These are phyloP conservation scores for Bovichtus variegatus DNA, from an alignment of 2,797 vertebrate genomes.

Conservation along the genomic window DNA sequence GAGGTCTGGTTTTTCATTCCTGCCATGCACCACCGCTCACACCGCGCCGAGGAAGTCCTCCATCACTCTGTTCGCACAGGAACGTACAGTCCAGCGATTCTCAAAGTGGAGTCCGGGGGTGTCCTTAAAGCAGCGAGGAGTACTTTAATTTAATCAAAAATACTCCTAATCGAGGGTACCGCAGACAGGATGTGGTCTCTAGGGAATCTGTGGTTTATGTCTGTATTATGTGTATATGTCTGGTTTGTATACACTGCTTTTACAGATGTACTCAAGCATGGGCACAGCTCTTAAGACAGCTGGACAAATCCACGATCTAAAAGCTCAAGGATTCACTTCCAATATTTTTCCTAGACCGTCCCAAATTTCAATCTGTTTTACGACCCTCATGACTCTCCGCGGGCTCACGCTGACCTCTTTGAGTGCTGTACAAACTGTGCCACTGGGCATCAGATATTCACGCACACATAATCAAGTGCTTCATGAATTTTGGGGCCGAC, in stretches of 20 bases:
- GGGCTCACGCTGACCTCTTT: slow-evolving; percentile 23
- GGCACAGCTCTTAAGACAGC: not conserved
- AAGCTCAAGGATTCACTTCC: not conserved
- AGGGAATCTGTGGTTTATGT: slow-evolving; percentile 20
- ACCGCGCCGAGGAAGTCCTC: slow-evolving; percentile 66
- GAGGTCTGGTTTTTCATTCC: slow-evolving; percentile 85
- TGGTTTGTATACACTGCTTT: not conserved
- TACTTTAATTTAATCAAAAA: slow-evolving; percentile 11
- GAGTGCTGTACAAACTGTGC: not conserved
- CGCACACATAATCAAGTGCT: slow-evolving; percentile 40
- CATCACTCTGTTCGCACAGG: slow-evolving; percentile 24
- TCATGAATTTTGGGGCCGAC: slow-evolving; percentile 7
- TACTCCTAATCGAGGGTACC: slow-evolving; percentile 1
- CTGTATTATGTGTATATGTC: slow-evolving; percentile 18
- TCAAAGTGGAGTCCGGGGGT: slow-evolving; percentile 47
- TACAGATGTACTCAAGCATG: not conserved
- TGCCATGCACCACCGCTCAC: slow-evolving; percentile 69
- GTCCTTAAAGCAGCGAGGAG: slow-evolving; percentile 18
- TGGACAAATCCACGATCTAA: not conserved
- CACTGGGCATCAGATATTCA: slow-evolving; percentile 15
- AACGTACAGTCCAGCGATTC: slow-evolving; percentile 30
- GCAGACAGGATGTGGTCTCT: slow-evolving; percentile 4
- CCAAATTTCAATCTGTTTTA: slow-evolving; percentile 23
- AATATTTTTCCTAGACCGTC: not conserved
- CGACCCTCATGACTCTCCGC: slow-evolving; percentile 22